These are phyloP conservation scores for Rhynchomys soricoides DNA, from an alignment of 2,113 vertebrate species.

Conservation along the genomic window DNA sequence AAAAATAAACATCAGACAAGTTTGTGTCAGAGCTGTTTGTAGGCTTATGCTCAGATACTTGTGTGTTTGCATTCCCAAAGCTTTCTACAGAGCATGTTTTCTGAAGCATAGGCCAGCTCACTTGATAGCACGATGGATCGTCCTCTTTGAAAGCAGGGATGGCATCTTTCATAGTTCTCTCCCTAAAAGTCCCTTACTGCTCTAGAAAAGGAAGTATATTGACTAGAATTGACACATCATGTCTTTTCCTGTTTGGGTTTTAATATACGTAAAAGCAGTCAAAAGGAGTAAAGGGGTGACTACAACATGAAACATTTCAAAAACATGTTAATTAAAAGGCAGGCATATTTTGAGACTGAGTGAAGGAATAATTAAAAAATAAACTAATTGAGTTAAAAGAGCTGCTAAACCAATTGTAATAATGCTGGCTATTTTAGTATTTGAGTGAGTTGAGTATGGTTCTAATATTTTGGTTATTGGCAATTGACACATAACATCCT, in stretches of 20 bases:
- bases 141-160: slow-evolving; percentile 2
- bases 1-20: background rate
- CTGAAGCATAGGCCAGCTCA: background rate
- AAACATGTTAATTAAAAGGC: slow-evolving; percentile 33
- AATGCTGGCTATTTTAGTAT: background rate
- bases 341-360: background rate
- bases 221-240: background rate
- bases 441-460: background rate
- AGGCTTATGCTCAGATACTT: background rate
- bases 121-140: background rate
- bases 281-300: background rate
- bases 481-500: background rate
- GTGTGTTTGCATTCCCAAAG: background rate
- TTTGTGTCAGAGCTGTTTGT: slow-evolving; percentile 29
- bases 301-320: background rate
- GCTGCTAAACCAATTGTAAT: background rate
- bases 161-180: background rate
- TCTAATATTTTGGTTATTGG: background rate
- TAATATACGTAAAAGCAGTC: background rate
- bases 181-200: background rate
- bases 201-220: background rate
- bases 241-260: background rate
- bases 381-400: background rate
- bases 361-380: slow-evolving; percentile 25
- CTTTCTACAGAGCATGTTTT: slow-evolving; percentile 3